Evolutionary conservation across 2,888 invertebrate genomes (phyloP), one percentile per base, ranked within the genome.

Genomic region (Caenorhabditis doughertyi): DNA sequence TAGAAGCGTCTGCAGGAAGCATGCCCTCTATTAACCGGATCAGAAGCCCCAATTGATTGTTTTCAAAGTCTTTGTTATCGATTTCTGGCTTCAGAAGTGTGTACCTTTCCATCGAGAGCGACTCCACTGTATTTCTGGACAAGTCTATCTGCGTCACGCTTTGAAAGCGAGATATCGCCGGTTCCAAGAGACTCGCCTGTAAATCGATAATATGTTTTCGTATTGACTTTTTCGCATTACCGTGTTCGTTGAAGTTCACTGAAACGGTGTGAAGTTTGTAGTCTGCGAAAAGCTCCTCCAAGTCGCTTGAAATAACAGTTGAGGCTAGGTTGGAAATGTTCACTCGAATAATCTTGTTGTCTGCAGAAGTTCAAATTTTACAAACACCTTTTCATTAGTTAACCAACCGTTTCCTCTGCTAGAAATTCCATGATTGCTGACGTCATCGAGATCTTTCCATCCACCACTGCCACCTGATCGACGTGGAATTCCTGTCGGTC

Each of bases 241-340:
- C 86, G 64, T 79, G 71, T 62, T 87, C 87, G 71, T 84, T 85
- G 77, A 84, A 86, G 62, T 87, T 86, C 49, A 86, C 86, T 9
- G 80, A 53, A 35, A 84, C 85, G 16, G 84, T 58, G n/a, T 85
- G 77, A 25, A 85, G 55, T 13, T 74, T 81, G 72, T 81, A 86
- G 11, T 58, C 56, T 8, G 51, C 81, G 80, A 87, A 87, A 9
- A 87, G 84, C 44, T 87, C 87, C 67, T 86, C 83, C 23, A 88
- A 68, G 71, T 88, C 87, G 25, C 64, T 73, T 9, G 85, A 84
- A n/a, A 80, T 64, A 21, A 88, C 86, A 18, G 73, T 76, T 9
- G 82, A 35, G 3, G 85, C 85, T 8, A 88, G 83, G 71, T 88
- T 88, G 9, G 84, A 77, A 67, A 88, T 74, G 51, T 84, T 86